Base-by-base conservation (phyloP, 2,797 vertebrate genomes). In the Emys orbicularis region DNA sequence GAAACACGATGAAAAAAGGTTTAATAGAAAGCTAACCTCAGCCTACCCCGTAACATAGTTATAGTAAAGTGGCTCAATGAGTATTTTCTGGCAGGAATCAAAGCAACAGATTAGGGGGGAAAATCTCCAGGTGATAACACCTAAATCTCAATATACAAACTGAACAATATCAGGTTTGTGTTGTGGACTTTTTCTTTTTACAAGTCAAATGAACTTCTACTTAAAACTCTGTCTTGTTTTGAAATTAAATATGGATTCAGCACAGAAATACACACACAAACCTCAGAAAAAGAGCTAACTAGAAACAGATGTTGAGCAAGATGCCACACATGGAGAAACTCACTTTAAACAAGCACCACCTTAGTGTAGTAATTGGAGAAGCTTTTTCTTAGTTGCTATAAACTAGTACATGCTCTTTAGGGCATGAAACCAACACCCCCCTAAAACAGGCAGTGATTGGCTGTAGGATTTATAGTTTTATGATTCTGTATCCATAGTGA, bases 241-340 rank as follows among this genome's bases (percentile, higher is more conserved):
- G 90, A 96, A 98, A 97, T 95, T 86, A 94, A 96, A 96, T 89
- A 92, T 0, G 0, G n/a, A 92, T 96, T 92, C 59, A 68, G 74
- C n/a, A 54, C 5, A 87, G 53, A 44, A 56, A 90, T 44, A 79
- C 50, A 59, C 44, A 59, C 90, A 77, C 77, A 92, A 93, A 82
- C 52, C 92, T 96, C 94, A 95, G 92, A 88, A 94, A 94, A 96
- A 31, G 86, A 81, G 53, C 90, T 98, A 98, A 98, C 96, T 97
- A 88, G 93, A 97, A 97, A 90, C 98, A 99, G 98, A 98, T 98
- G 98, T 96, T 97, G 87, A 97, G 90, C 90, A 96, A 98, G 95
- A 95, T 96, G 97, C 97, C 98, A 98, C 98, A 96, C 97, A 97
- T 89, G 91, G 84, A 96, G 94, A 95, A 94, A 95, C 19, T 85